These are phyloP conservation scores for Ceuthmochares aereus DNA, from an alignment of 2,113 vertebrate genomes.

Conservation along the genomic window DNA sequence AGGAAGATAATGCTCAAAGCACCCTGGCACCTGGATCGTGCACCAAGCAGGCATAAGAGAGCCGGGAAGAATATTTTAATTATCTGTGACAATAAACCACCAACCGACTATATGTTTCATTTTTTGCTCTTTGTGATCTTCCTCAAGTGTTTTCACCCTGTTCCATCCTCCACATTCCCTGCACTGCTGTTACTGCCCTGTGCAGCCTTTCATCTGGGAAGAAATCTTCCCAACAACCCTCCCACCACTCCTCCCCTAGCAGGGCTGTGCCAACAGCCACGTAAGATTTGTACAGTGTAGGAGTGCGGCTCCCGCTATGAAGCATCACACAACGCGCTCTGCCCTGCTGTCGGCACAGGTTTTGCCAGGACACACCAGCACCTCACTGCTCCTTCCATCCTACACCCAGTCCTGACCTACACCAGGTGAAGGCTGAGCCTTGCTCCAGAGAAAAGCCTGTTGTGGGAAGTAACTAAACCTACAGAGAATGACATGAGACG, in stretches of 20 bases:
- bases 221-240: background rate
- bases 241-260: rapidly evolving
- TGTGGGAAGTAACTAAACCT: background rate
- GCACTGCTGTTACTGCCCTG: background rate
- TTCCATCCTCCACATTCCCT: background rate
- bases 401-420: background rate
- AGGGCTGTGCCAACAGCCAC: background rate
- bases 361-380: background rate
- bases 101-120: background rate
- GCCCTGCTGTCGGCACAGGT: background rate
- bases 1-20: background rate
- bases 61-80: background rate
- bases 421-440: background rate
- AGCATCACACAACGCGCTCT: rapidly evolving
- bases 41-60: background rate
- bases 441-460: background rate
- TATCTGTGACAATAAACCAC: background rate
- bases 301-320: background rate
- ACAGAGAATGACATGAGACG: rapidly evolving
- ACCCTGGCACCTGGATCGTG: background rate
- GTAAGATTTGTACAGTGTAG: rapidly evolving
- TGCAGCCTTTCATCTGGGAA: background rate
- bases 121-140: background rate
- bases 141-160: rapidly evolving
- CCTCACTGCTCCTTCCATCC: background rate